Evolutionary conservation across 1,140 invertebrate species (phyloP), one percentile per base, ranked within the genome.

Genomic region (Pseudomyrmex gracilis): DNA sequence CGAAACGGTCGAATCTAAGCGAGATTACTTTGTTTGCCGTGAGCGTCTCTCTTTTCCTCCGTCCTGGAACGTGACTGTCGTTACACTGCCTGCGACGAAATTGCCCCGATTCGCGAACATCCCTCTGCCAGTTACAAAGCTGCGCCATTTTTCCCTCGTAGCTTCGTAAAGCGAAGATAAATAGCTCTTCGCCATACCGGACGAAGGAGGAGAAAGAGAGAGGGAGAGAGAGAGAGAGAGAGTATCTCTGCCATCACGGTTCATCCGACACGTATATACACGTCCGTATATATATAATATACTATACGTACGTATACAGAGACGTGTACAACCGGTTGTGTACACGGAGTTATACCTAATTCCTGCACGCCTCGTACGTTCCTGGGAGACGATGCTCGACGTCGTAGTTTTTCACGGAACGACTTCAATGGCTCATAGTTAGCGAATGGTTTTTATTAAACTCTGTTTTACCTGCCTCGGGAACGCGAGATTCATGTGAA

Each of bases 131-230:
- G 89, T 90, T 90, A 90, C 89, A 90, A 90, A 90, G 89, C 87
- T 89, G 86, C 64, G 77, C 85, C 87, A 90, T 90, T 90, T 90
- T 90, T 88, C 85, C 80, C 61, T 82, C 22, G 83, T 71, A 80
- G 86, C 84, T 89, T 90, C 85, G 83, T 85, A 90, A 90, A 89
- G 90, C 87, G 89, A 89, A 90, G 89, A 90, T 90, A 88, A 90
- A 90, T 90, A 90, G 90, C 87, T 85, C 86, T 82, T 73, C 84
- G 82, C 83, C 78, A 87, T 82, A 73, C 85, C 74, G 76, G 80
- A 85, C 67, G 82, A 60, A 83, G 66, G 17, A 74, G 47, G 47
- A 61, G 34, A 64, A n/a, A 47, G 24, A 53, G 45, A 24, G n/a
- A 58, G 43, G 22, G 51, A 61, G 13, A n/a, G 24, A 61, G 60